A percentile compares a stretch with the other conserved stretches of the same genome.
Evolutionary conservation across 1,140 invertebrate genomes (phyloP).

Genomic region (Zaprionus vittiger): DNA sequence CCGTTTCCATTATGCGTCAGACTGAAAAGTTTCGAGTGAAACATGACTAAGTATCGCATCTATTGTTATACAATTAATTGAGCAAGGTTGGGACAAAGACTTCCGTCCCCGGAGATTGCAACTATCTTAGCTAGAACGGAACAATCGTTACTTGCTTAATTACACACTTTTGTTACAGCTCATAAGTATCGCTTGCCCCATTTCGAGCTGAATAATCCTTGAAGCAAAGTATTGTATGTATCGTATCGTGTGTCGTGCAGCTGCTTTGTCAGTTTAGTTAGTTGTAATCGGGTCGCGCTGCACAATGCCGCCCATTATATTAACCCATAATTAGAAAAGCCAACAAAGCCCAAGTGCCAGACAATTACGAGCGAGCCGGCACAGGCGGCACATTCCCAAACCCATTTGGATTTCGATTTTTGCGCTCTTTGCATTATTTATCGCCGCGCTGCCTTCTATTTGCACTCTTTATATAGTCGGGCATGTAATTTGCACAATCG

Average conservation of each 20-base stretch:
- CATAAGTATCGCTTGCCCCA: neutral
- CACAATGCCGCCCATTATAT: constrained; percentile 24
- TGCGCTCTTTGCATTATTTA: constrained; percentile 72
- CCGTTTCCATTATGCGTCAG: neutral
- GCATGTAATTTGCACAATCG: constrained; percentile 57
- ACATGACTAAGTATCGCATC: neutral
- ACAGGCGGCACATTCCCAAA: constrained; percentile 21
- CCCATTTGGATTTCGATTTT: constrained; percentile 16
- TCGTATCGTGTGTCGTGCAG: neutral
- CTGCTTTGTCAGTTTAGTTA: neutral
- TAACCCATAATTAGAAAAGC: constrained; percentile 46
- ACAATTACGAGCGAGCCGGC: constrained; percentile 46
- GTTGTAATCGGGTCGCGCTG: constrained; percentile 15
- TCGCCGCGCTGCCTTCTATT: constrained; percentile 45
- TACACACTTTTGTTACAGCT: neutral
- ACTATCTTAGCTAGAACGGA: neutral
- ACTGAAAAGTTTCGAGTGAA: neutral
- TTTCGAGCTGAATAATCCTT: neutral
- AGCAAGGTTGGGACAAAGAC: neutral
- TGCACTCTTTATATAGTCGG: constrained; percentile 42
- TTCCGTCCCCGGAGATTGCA: neutral
- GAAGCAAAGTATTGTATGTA: neutral
- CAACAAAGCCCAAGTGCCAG: constrained; percentile 35
- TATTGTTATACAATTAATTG: constrained; percentile 2
- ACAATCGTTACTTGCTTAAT: neutral